Conservation (phyloP, 2,888 invertebrate genomes). For the Ichneumon xanthorius region DNA sequence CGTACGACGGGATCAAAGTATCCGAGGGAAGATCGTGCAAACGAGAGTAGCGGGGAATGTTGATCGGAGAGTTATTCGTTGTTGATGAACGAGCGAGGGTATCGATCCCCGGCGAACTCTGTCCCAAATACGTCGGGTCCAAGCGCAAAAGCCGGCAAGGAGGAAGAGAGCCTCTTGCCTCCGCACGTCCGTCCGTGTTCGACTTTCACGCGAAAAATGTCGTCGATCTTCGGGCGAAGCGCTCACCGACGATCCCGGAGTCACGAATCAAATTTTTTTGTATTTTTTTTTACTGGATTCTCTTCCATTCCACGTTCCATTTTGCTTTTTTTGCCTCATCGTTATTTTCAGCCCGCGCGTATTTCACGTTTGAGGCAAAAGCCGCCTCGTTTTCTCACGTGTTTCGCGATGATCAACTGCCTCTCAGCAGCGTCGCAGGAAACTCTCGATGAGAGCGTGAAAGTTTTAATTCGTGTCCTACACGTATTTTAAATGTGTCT, state of each 20-base stretch:
- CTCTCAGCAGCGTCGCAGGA: neutral
- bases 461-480: neutral
- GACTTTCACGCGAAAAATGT: conserved; percentile 70
- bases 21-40: conserved; percentile 11
- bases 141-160: conserved; percentile 29
- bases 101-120: conserved; percentile 62
- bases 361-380: neutral
- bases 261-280: conserved; percentile 57
- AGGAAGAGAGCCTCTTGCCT: conserved; percentile 16
- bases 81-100: conserved; percentile 55
- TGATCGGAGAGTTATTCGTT: conserved; percentile 37
- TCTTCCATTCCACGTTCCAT: neutral
- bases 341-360: neutral
- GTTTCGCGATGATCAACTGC: neutral
- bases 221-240: conserved; percentile 57
- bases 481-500: neutral
- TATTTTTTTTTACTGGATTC: neutral
- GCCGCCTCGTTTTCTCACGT: neutral
- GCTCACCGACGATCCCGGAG: conserved; percentile 14
- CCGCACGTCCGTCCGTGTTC: conserved; percentile 58
- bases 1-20: neutral
- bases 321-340: neutral
- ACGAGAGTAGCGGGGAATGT: conserved; percentile 7
- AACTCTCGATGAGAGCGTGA: conserved; percentile 4
- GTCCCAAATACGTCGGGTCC: conserved; percentile 65